Evolutionary conservation across 1,140 invertebrate species (phyloP), one percentile per base, ranked within the genome.

Genomic region (Proctacanthus coquilletti): DNA sequence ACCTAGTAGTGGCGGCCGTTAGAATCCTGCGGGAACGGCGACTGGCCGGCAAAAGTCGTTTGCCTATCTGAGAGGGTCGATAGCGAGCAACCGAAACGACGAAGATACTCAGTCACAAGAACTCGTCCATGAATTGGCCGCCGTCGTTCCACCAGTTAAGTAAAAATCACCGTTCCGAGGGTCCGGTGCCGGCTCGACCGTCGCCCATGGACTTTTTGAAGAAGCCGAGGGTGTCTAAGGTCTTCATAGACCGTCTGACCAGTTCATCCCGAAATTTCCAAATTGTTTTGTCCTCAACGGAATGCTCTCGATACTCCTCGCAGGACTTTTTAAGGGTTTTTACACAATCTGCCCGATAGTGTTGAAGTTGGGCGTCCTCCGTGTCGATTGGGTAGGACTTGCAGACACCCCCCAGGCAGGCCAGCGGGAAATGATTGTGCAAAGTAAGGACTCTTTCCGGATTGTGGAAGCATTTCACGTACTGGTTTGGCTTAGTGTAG

Each of bases 401-500:
- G 58, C 88, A 94, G 2, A 74, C 74, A 2, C 80, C 76, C 15
- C 84, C 83, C 1, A 92, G 61, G 50, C 88, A 94, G 27, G 84
- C 82, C 31, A 94, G 59, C 10, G 88, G 87, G 51, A 91, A 92
- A 61, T 93, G 88, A 62, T 93, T 94, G 68, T 93, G 87, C 23
- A 94, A 66, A 4, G 84, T 86, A 5, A 92, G 69, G 13, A 88
- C 86, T 41, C 82, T 71, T 46, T 87, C 80, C 4, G 86, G 82
- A 61, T 92, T 86, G 57, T 93, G 87, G 66, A 94, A 93, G 62
- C 86, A 89, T 61, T 94, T 94, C 21, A 92, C 81, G 60, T 91
- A 92, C 57, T 87, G 82, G 44, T 87, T 85, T 1, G 86, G 87
- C 61, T 89, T 89, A 1, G 87, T 93, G 60, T 87, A 92, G 62